Base-by-base conservation (phyloP, 2,113 vertebrate species). In the Melanostigma gelatinosum region DNA sequence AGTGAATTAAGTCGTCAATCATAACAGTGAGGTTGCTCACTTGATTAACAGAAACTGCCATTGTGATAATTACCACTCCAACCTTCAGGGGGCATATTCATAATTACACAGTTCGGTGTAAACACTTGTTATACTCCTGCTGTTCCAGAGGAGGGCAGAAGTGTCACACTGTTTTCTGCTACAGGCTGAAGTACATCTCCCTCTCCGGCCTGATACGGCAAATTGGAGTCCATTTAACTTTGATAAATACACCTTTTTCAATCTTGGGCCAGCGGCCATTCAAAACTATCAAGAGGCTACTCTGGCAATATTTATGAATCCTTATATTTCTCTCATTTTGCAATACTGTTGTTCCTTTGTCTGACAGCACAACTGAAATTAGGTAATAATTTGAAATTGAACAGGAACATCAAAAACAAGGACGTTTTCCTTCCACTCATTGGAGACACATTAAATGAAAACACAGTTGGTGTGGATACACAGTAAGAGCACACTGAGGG, bases 401-500 rank as follows among this genome's bases (percentile, higher is more conserved):
- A 79, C 84, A 85, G 69, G 64, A 82, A 85, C 89, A 86, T 87
- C 76, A 89, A 86, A 57, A 86, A 85, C 85, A 65, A 70, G 83
- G 79, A 88, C 84, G 85, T 93, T 89, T 90, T 87, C 76, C 74
- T 85, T 87, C 75, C 76, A 50, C 44, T 91, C 93, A 91, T 82
- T 77, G 86, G 93, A 93, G 93, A 90, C 92, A 80, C 88, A 89
- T 95, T 94, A 92, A 91, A 86, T 72, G 87, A 92, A 90, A 93
- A 93, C 93, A 92, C 90, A 92, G 91, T 90, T 92, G 84, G 66
- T 85, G 90, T 87, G 89, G 85, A 86, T 85, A 85, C 83, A 84
- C 79, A 48, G 72, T 89, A 85, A 82, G 79, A 87, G 87, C 82
- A 84, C 91, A 88, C 66, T 12, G 85, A 91, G 85, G 87, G 79